Percentiles rank a stretch among this genome's conserved stretches.
Evolutionary conservation across 2,888 invertebrate species (phyloP).

Genomic region (Ormia ochracea): DNA sequence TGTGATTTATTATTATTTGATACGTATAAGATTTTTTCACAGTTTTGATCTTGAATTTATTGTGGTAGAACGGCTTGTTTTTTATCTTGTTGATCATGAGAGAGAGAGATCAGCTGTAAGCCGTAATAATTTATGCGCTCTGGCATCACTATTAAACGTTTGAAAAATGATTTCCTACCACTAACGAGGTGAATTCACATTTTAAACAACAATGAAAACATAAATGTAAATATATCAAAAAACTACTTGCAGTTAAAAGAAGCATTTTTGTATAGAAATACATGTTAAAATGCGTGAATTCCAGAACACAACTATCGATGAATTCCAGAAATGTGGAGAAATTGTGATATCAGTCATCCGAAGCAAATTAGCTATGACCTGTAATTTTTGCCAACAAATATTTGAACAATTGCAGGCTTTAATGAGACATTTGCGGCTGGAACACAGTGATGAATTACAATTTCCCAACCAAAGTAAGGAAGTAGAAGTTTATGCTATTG

Average conservation of each 20-base stretch:
- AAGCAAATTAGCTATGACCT: conserved; percentile 64
- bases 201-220: too few relatives aligned
- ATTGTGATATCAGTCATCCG: conserved; percentile 65
- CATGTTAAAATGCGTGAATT: conserved; percentile 60
- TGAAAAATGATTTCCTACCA: too few relatives aligned
- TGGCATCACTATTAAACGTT: too few relatives aligned
- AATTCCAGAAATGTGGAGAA: conserved; percentile 69
- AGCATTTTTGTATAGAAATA: not conserved
- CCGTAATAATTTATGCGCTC: too few relatives aligned
- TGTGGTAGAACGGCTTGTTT: too few relatives aligned
- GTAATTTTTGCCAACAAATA: conserved; percentile 65
- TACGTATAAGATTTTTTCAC: too few relatives aligned
- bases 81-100: too few relatives aligned
- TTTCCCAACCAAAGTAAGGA: conserved; percentile 50
- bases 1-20: too few relatives aligned
- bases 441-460: conserved; percentile 63
- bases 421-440: conserved; percentile 64
- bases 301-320: not conserved
- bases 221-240: too few relatives aligned
- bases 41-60: too few relatives aligned
- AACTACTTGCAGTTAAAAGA: not conserved
- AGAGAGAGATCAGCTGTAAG: too few relatives aligned
- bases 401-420: conserved; percentile 64
- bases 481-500: conserved; percentile 65
- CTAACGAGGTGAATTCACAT: too few relatives aligned